Base-by-base conservation (phyloP, 2,888 invertebrate genomes). In the Coremacera marginata region DNA sequence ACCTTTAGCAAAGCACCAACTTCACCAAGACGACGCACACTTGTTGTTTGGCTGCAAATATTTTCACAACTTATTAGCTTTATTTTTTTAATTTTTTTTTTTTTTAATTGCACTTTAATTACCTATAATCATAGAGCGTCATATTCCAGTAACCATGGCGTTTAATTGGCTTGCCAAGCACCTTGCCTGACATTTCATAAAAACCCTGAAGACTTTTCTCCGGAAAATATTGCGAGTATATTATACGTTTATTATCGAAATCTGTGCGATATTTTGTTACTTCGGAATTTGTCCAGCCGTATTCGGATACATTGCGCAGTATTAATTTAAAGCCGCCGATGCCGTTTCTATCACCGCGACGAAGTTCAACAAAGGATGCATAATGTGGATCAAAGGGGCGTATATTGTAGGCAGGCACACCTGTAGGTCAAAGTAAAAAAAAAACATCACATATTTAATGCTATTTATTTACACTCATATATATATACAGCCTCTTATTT, bases 171-270 rank as follows among this genome's bases (percentile, higher is more conserved):
- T 91, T 90, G 0, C 94, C 94, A 77, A 95, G 90, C 14, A 93
- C 88, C 78, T 90, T 91, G 1, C 92, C 94, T 82, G 90, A 90
- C 80, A 94, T 91, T 79, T 93, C 93, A 83, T 93, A 94, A 70
- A 90, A 91, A 0, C 96, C 96, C 75, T 92, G 90, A 1, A 96
- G 89, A 84, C 91, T 92, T 84, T 96, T 96, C 83, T 95, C 95
- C 0, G 95, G 95, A 86, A 96, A 96, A 86, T 94, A 94, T 88
- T 96, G 96, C 0, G 95, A 93, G 84, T 95, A 95, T 77, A 94
- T 91, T 3, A 96, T 92, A 62, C 91, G 90, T 78, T 93, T 90
- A 82, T 93, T 92, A 14, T 91, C 90, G 88, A 91, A 91, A 85
- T 94, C 93, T 14, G 92, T 93, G 86, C 94, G 94, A 86, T 94